Percentiles rank a stretch among this genome's conserved stretches.
Evolutionary conservation across 1,140 invertebrate species (phyloP).

Genomic region (Nasonia giraulti): DNA sequence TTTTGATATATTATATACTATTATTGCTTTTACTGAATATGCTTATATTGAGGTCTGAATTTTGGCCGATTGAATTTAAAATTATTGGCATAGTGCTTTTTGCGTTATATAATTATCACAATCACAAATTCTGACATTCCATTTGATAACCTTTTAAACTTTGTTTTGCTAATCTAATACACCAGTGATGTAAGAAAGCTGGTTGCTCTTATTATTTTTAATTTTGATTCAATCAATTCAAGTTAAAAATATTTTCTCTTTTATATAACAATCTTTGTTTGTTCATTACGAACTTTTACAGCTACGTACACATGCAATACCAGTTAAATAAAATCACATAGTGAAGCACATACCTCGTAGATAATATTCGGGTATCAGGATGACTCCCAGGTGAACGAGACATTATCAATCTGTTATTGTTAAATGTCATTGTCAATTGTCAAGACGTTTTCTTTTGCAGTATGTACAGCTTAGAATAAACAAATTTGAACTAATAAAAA

Average conservation of each 20-base stretch:
- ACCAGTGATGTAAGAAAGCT: background rate
- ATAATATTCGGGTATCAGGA: too few species aligned
- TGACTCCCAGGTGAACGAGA: too few species aligned
- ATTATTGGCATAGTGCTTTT: background rate
- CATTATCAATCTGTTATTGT: too few species aligned
- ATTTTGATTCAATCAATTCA: background rate
- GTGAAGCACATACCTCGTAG: conserved; percentile 37
- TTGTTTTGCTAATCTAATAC: background rate
- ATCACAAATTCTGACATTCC: background rate
- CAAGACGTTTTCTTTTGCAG: too few species aligned
- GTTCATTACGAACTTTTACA: conserved; percentile 69
- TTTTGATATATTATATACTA: conserved; percentile 18
- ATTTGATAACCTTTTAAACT: conserved; percentile 17
- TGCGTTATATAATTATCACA: background rate
- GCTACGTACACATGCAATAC: conserved; percentile 72
- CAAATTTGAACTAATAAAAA: too few species aligned
- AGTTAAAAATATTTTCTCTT: conserved; percentile 33
- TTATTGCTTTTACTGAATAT: too few species aligned
- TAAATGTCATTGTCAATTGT: too few species aligned
- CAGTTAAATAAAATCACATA: conserved; percentile 67
- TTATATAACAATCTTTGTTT: conserved; percentile 73
- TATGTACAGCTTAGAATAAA: too few species aligned
- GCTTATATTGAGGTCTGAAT: too few species aligned
- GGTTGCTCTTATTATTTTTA: background rate
- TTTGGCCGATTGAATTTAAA: too few species aligned